Evolutionary conservation across 2,113 vertebrate genomes (phyloP).

Genomic region (Polyodon spathula): DNA sequence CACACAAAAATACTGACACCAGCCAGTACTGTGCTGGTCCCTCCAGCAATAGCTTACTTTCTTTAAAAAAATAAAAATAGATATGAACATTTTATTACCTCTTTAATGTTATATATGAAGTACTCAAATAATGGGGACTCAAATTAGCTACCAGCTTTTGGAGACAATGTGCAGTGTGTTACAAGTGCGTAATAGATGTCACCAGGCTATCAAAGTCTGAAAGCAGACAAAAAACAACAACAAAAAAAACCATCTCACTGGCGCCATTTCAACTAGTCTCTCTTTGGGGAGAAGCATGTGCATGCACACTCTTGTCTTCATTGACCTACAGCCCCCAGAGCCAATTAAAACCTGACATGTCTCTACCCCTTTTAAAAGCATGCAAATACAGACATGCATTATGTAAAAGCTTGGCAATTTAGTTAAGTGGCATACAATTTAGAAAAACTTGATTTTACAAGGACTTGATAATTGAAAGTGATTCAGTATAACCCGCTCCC

Average conservation of each 20-base stretch:
- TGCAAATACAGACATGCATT: conserved; percentile 54
- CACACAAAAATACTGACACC: too few relatives aligned
- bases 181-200: not conserved
- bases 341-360: conserved; percentile 62
- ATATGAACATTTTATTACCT: too few relatives aligned
- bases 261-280: conserved; percentile 15
- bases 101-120: too few relatives aligned
- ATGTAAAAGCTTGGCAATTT: conserved; percentile 33
- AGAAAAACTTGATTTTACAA: not conserved
- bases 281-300: conserved; percentile 13
- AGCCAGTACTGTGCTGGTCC: too few relatives aligned
- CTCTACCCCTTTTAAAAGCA: conserved; percentile 47
- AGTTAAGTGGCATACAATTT: conserved; percentile 50
- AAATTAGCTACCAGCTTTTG: not conserved
- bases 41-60: too few relatives aligned
- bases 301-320: conserved; percentile 28
- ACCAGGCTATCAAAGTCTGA: not conserved
- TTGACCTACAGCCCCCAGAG: conserved; percentile 38
- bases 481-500: not conserved
- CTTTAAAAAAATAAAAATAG: too few relatives aligned
- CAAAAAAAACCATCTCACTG: not conserved
- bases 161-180: not conserved
- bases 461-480: not conserved
- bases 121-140: too few relatives aligned
- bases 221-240: not conserved